Conservation (phyloP, 1,140 invertebrate species). For the Drosophila lini region DNA sequence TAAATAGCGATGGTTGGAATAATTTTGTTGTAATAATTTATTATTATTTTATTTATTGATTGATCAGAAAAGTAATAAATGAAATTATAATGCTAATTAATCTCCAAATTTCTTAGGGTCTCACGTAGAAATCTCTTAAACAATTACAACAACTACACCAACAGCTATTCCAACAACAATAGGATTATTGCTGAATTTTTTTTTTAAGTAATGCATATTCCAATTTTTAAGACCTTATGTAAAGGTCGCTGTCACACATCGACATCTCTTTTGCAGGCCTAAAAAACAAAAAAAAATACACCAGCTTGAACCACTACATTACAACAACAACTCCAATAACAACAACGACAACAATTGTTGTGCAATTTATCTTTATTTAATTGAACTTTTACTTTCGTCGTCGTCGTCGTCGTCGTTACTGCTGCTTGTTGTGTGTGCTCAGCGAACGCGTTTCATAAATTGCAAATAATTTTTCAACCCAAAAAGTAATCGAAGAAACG, state of each 20-base stretch:
- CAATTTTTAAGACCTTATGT: slow-evolving; percentile 27
- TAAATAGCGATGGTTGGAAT: not conserved
- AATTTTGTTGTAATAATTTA: too few species aligned
- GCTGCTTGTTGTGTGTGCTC: slow-evolving; percentile 26
- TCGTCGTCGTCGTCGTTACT: slow-evolving; percentile 36
- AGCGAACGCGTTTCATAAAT: slow-evolving; percentile 78
- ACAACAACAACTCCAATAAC: not conserved
- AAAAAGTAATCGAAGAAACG: slow-evolving; percentile 47
- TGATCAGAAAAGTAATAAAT: not conserved
- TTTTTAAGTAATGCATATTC: not conserved
- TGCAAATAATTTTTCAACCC: slow-evolving; percentile 76
- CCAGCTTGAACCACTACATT: not conserved
- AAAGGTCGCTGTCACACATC: slow-evolving; percentile 16
- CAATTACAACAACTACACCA: not conserved
- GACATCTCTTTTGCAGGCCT: slow-evolving; percentile 4
- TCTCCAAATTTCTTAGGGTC: not conserved
- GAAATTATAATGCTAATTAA: not conserved
- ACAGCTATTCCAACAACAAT: not conserved
- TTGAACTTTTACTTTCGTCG: slow-evolving; percentile 80
- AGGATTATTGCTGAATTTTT: not conserved
- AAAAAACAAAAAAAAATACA: slow-evolving; percentile 2
- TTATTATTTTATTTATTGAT: not conserved
- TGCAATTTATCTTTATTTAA: slow-evolving; percentile 82
- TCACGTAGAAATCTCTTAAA: not conserved
- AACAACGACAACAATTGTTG: slow-evolving; percentile 68